A percentile compares a stretch with the other conserved stretches of the same genome.
Evolutionary conservation across 2,888 invertebrate genomes (phyloP).

Genomic region (Archips crataeganus): DNA sequence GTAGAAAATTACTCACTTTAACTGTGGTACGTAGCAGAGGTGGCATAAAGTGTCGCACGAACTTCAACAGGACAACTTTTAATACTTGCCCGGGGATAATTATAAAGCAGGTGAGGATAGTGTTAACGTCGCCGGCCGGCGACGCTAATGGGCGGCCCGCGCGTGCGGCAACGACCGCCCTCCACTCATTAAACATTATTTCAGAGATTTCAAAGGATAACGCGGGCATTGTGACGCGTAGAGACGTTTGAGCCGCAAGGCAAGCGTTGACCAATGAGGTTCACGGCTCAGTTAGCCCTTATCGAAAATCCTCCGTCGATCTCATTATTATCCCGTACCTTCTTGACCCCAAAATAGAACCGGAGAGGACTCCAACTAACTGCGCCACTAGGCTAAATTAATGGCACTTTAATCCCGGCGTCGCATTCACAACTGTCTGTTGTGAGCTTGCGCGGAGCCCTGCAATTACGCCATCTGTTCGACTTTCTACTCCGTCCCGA

Average conservation of each 20-base stretch:
- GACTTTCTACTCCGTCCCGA: slow-evolving; percentile 20
- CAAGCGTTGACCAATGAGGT: neutral
- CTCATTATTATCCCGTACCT: slow-evolving; percentile 22
- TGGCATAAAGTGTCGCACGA: neutral
- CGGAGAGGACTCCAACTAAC: slow-evolving; percentile 7
- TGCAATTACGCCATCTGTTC: slow-evolving; percentile 37
- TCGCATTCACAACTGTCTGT: slow-evolving; percentile 27
- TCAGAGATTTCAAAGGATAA: slow-evolving; percentile 22
- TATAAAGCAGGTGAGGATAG: slow-evolving; percentile 13
- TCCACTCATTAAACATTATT: slow-evolving; percentile 21
- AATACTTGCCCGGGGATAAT: slow-evolving; percentile 22
- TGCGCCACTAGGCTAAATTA: slow-evolving; percentile 20
- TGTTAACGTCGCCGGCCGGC: slow-evolving; percentile 10
- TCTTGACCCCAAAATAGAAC: neutral
- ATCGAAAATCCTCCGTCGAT: slow-evolving; percentile 24
- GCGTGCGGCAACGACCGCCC: neutral
- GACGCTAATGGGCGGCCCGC: slow-evolving; percentile 15
- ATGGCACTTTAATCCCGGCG: slow-evolving; percentile 27
- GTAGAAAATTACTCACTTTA: neutral
- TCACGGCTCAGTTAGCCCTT: slow-evolving; percentile 12
- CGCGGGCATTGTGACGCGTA: slow-evolving; percentile 2
- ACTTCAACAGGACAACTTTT: slow-evolving; percentile 13
- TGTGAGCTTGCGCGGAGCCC: slow-evolving; percentile 10
- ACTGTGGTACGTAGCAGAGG: neutral
- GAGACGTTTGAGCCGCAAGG: slow-evolving; percentile 12